Conservation (phyloP, 2,888 invertebrate genomes). For the Acanthopleura granulata region DNA sequence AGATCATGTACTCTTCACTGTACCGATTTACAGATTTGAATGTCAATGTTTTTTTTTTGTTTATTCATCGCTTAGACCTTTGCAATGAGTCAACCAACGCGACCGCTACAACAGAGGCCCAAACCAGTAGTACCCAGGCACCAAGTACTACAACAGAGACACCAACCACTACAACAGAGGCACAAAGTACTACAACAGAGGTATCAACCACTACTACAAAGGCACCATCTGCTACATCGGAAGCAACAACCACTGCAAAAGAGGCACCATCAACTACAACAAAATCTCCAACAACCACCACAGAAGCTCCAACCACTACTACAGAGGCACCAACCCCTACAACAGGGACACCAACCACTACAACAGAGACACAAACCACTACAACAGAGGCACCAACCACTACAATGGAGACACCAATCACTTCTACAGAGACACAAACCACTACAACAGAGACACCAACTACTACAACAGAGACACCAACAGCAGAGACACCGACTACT, state of each 20-base stretch:
- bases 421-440: not conserved
- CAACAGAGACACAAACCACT: not conserved
- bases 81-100: too few species aligned
- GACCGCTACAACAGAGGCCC: not conserved
- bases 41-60: too few species aligned
- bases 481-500: too few species aligned
- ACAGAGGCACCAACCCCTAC: not conserved
- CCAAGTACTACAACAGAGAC: not conserved
- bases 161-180: not conserved
- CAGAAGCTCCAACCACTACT: not conserved
- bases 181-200: not conserved
- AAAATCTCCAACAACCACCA: not conserved
- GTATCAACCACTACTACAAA: not conserved
- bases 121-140: too few species aligned
- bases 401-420: not conserved
- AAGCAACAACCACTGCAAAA: too few species aligned
- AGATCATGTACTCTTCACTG: too few species aligned
- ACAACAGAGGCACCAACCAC: not conserved
- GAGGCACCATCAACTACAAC: not conserved
- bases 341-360: not conserved
- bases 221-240: not conserved
- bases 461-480: too few species aligned
- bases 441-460: not conserved
- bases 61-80: too few species aligned
- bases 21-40: too few species aligned